Conservation (phyloP, 1,140 invertebrate species). For the Zophobas morio region DNA sequence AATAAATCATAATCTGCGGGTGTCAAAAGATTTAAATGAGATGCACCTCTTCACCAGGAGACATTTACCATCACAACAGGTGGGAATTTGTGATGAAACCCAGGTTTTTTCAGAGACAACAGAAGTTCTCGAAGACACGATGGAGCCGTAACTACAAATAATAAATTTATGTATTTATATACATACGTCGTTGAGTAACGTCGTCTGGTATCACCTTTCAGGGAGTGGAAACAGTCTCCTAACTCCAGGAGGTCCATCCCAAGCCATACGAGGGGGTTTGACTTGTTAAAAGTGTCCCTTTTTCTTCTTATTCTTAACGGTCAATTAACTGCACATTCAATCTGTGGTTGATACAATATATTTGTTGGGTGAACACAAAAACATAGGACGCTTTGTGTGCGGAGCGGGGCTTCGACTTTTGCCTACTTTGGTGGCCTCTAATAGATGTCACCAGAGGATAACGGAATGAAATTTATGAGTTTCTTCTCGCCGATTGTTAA, state of each 20-base stretch:
- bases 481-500: conserved; percentile 52
- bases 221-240: conserved; percentile 45
- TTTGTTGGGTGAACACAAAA: conserved; percentile 58
- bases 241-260: conserved; percentile 48
- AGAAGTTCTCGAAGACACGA: conserved; percentile 14
- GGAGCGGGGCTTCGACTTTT: conserved; percentile 49
- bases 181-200: conserved; percentile 19
- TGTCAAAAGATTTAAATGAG: conserved; percentile 23
- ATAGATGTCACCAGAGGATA: conserved; percentile 57
- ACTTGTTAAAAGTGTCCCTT: conserved; percentile 48
- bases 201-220: conserved; percentile 41
- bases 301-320: conserved; percentile 57
- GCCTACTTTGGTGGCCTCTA: conserved; percentile 54
- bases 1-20: conserved; percentile 31
- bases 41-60: conserved; percentile 8
- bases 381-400: conserved; percentile 17
- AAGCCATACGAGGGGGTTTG: conserved; percentile 46
- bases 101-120: conserved; percentile 5
- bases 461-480: conserved; percentile 55
- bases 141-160: conserved; percentile 24
- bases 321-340: conserved; percentile 62
- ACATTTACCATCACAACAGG: conserved; percentile 53
- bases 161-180: conserved; percentile 35
- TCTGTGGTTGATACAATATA: conserved; percentile 60
- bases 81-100: conserved; percentile 54